Conservation (phyloP, 2,888 invertebrate genomes). For the Hemistola chrysoprasaria region DNA sequence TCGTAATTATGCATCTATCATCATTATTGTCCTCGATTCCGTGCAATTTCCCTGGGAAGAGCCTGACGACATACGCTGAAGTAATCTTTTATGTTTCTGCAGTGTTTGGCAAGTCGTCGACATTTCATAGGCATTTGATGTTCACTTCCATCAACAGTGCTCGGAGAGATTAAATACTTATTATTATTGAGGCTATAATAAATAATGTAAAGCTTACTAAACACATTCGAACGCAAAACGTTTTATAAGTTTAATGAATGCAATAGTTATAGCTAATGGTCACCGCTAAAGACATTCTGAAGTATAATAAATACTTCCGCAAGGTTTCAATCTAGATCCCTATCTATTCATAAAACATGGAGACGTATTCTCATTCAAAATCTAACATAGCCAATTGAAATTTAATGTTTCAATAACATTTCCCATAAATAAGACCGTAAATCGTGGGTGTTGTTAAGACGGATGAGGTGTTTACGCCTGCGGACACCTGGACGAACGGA, state of each 20-base stretch:
- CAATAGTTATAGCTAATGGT: too few species aligned
- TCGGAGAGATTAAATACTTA: too few species aligned
- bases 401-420: constrained; percentile 11
- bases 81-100: constrained; percentile 14
- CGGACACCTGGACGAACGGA: constrained; percentile 32
- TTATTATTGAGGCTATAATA: too few species aligned
- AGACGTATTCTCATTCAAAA: neutral
- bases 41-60: constrained; percentile 22
- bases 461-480: constrained; percentile 44
- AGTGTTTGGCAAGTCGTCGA: constrained; percentile 8
- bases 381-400: constrained; percentile 9
- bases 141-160: too few species aligned
- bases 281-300: too few species aligned
- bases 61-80: constrained; percentile 12
- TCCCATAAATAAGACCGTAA: constrained; percentile 26
- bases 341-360: too few species aligned
- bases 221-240: too few species aligned
- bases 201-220: too few species aligned
- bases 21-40: constrained; percentile 22
- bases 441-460: constrained; percentile 45
- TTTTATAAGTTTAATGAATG: too few species aligned
- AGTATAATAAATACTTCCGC: too few species aligned
- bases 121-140: constrained; percentile 2
- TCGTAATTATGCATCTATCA: constrained; percentile 27
- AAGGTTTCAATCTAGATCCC: too few species aligned